phyloP scores from a whole-genome alignment of 2,888 invertebrate species.

The Ferdinandea cuprea region DNA sequence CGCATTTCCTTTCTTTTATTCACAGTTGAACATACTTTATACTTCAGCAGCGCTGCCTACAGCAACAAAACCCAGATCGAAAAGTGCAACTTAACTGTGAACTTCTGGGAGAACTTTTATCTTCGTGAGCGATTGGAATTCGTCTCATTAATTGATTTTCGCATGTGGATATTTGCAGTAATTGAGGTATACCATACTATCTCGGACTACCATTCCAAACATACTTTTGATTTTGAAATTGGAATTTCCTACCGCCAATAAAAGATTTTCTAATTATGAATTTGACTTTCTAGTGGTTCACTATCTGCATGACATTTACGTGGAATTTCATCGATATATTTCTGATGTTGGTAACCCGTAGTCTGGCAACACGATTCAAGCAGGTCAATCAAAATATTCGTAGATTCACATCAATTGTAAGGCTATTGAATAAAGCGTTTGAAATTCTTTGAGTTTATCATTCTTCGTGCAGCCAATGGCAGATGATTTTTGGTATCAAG shows the following conservation, averaged over 20 bases:
- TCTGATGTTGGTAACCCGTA: constrained; percentile 87
- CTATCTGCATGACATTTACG: constrained; percentile 85
- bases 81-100: constrained; percentile 79
- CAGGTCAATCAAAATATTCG: constrained; percentile 85
- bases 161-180: constrained; percentile 77
- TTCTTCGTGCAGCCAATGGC: constrained; percentile 82
- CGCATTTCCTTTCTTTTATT: not conserved
- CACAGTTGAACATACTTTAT: constrained; percentile 70
- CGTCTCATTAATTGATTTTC: constrained; percentile 78
- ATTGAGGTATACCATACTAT: constrained; percentile 78
- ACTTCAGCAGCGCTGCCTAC: constrained; percentile 76
- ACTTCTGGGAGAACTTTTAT: constrained; percentile 80
- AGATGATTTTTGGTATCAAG: constrained; percentile 87
- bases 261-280: constrained; percentile 5
- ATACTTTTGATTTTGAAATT: no score
- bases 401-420: constrained; percentile 82
- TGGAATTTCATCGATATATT: constrained; percentile 90
- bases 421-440: not conserved
- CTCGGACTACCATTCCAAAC: no score
- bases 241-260: not conserved
- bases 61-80: constrained; percentile 79
- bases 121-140: constrained; percentile 79
- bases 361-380: constrained; percentile 86
- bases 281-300: constrained; percentile 77
- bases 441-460: not conserved